These are phyloP conservation scores for Penaeus japonicus DNA, from an alignment of 1,140 invertebrate species.

Conservation along the genomic window DNA sequence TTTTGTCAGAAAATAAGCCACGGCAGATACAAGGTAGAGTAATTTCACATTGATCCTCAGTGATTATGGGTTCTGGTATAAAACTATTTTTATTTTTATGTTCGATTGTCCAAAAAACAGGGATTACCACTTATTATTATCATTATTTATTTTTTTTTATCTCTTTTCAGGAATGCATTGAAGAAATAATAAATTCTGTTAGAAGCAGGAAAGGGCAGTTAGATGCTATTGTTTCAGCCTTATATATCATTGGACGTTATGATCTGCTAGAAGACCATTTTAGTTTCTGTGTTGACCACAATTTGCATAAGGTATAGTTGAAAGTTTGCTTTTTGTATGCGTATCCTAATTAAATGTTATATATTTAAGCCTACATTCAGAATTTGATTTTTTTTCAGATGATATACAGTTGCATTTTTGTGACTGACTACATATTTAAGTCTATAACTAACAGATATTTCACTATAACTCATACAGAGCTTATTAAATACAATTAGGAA, in stretches of 20 bases:
- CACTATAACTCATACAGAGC: too few relatives aligned
- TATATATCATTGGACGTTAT: slow-evolving; percentile 40
- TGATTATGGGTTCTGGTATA: too few relatives aligned
- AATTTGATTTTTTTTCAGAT: too few relatives aligned
- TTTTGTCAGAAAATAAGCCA: slow-evolving; percentile 28
- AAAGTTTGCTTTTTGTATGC: too few relatives aligned
- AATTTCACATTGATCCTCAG: background rate
- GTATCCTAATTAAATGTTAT: too few relatives aligned
- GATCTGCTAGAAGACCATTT: slow-evolving; percentile 23
- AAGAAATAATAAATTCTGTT: slow-evolving; percentile 1
- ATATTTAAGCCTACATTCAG: too few relatives aligned
- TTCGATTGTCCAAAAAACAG: background rate
- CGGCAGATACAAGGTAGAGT: slow-evolving; percentile 17
- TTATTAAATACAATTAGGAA: too few relatives aligned
- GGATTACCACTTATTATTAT: too few relatives aligned
- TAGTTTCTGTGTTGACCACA: background rate
- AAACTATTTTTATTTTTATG: background rate
- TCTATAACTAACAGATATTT: too few relatives aligned
- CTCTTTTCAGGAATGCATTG: slow-evolving; percentile 6
- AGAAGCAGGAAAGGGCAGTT: background rate
- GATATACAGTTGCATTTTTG: too few relatives aligned
- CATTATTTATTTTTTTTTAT: too few relatives aligned
- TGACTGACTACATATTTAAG: too few relatives aligned
- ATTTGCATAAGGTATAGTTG: background rate
- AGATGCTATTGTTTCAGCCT: background rate